A percentile compares a stretch with the other conserved stretches of the same genome.
Evolutionary conservation across 2,113 vertebrate species (phyloP).

Genomic region (Myiozetetes cayanensis): DNA sequence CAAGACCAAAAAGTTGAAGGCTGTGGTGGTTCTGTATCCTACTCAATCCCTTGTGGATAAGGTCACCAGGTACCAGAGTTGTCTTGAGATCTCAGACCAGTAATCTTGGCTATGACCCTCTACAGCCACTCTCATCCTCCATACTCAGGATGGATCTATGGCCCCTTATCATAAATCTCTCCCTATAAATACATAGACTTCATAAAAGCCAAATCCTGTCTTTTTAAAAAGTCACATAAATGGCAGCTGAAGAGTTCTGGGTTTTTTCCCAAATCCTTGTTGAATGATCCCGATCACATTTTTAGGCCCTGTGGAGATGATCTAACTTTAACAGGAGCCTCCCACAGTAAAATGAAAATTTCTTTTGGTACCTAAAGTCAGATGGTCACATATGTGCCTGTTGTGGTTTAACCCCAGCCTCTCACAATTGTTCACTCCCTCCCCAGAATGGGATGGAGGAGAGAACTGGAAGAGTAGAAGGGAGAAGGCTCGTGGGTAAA

Average conservation of each 20-base stretch:
- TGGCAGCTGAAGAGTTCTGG: neutral
- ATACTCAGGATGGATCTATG: neutral
- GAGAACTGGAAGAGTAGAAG: neutral
- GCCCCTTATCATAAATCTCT: neutral
- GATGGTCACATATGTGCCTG: neutral
- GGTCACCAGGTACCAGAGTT: neutral
- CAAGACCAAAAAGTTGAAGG: neutral
- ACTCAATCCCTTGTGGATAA: neutral
- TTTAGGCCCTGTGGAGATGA: neutral
- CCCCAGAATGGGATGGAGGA: neutral
- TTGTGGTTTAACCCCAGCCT: neutral
- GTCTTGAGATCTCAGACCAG: neutral
- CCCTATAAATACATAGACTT: neutral
- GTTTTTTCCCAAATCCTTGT: neutral
- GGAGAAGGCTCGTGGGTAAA: neutral
- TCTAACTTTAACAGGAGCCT: neutral
- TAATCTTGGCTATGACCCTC: neutral
- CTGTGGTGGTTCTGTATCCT: neutral
- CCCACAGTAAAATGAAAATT: neutral
- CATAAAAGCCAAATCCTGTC: neutral
- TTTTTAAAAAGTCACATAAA: neutral
- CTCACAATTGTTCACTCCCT: neutral
- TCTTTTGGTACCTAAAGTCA: neutral
- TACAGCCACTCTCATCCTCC: accelerated
- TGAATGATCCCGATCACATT: accelerated